phyloP scores from a whole-genome alignment of 2,888 invertebrate genomes.

The Teleogryllus oceanicus region DNA sequence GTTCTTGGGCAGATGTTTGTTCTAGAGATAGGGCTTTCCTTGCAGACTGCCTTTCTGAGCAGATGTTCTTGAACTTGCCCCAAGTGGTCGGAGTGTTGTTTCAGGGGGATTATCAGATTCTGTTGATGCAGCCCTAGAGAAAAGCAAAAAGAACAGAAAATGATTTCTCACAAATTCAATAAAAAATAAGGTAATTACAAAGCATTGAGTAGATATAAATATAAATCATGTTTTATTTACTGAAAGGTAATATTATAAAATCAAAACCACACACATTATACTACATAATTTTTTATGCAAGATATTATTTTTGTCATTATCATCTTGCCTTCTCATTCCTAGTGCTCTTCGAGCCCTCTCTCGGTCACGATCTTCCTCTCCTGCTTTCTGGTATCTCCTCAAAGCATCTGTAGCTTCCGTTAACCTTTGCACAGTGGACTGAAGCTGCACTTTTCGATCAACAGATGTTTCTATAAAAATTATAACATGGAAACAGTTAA shows the following conservation, averaged over 20 bases:
- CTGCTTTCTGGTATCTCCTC: slow-evolving; percentile 52
- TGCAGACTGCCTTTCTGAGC: slow-evolving; percentile 54
- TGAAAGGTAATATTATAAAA: too few relatives aligned
- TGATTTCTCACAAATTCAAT: too few relatives aligned
- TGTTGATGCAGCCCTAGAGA: slow-evolving; percentile 56
- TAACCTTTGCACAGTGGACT: slow-evolving; percentile 57
- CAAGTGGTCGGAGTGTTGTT: slow-evolving; percentile 38
- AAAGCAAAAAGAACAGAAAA: not conserved
- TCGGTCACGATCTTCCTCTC: slow-evolving; percentile 55
- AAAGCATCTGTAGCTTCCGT: slow-evolving; percentile 71
- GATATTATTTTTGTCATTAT: not conserved
- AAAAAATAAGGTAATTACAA: too few relatives aligned
- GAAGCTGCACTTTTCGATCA: slow-evolving; percentile 39
- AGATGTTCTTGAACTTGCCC: slow-evolving; percentile 36
- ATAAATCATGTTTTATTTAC: not conserved
- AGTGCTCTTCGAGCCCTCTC: slow-evolving; percentile 47
- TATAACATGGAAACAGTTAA: too few relatives aligned
- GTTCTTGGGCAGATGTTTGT: slow-evolving; percentile 55
- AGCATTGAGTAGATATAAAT: too few relatives aligned
- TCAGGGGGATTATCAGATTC: slow-evolving; percentile 59
- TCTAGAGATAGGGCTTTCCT: slow-evolving; percentile 70
- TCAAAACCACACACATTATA: too few relatives aligned
- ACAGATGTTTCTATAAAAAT: slow-evolving; percentile 26
- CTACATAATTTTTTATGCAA: too few relatives aligned
- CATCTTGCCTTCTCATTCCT: slow-evolving; percentile 45